Conservation (phyloP, 2,888 invertebrate genomes). For the Platynereis dumerilii region DNA sequence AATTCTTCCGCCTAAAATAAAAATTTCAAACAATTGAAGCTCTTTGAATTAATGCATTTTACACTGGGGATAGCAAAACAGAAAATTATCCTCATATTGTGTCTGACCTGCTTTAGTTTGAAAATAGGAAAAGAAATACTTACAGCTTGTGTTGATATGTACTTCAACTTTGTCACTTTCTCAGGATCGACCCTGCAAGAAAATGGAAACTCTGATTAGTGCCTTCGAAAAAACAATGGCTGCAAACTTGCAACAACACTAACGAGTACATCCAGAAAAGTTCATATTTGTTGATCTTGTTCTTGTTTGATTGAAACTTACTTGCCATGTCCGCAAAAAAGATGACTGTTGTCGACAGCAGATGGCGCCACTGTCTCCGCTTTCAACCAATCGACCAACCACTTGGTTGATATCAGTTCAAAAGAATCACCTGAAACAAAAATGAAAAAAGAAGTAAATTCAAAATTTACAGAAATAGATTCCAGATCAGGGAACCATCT, state of each 20-base stretch:
- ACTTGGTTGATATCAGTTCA: slow-evolving; percentile 68
- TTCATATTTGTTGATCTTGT: no score
- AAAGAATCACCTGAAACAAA: slow-evolving; percentile 44
- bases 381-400: slow-evolving; percentile 68
- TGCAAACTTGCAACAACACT: no score
- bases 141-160: slow-evolving; percentile 60
- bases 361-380: slow-evolving; percentile 43
- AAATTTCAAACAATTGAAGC: slow-evolving; percentile 3
- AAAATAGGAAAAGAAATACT: slow-evolving; percentile 30
- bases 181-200: slow-evolving; percentile 64
- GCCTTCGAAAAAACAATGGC: no score
- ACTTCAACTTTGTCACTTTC: slow-evolving; percentile 65
- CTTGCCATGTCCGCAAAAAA: slow-evolving; percentile 65
- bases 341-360: slow-evolving; percentile 64
- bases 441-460: neutral
- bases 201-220: neutral
- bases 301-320: no score
- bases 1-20: slow-evolving; percentile 62
- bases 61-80: no score
- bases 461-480: neutral
- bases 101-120: no score
- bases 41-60: no score
- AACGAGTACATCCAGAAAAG: no score
- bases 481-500: no score
- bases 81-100: no score